Percentiles rank a stretch among this genome's conserved stretches.
Evolutionary conservation across 2,113 vertebrate genomes (phyloP).

Genomic region (Caretta caretta): DNA sequence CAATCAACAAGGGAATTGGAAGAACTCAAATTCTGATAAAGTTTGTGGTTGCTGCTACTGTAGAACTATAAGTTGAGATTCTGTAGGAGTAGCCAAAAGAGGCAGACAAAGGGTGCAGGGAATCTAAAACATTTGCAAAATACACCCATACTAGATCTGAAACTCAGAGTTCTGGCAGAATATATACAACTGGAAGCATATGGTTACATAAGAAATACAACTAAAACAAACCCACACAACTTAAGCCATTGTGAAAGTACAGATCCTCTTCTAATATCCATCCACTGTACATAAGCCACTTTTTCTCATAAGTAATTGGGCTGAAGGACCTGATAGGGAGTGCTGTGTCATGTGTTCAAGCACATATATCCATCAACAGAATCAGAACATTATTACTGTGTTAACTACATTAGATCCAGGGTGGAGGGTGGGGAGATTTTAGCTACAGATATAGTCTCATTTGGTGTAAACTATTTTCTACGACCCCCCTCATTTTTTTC

Average conservation of each 20-base stretch:
- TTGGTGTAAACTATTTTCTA: not conserved
- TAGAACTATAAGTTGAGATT: not conserved
- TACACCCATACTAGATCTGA: conserved; percentile 1
- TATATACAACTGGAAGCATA: not conserved
- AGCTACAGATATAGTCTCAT: conserved; percentile 57
- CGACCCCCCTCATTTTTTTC: not conserved
- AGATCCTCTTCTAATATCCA: not conserved
- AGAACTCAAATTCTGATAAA: conserved; percentile 14
- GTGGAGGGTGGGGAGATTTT: not conserved
- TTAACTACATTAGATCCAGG: conserved; percentile 3
- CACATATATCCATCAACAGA: not conserved
- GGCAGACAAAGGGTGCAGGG: not conserved
- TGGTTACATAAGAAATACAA: not conserved
- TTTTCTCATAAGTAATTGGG: not conserved
- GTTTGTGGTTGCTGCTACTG: not conserved
- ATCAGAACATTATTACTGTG: not conserved
- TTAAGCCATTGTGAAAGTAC: not conserved
- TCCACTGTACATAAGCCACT: not conserved
- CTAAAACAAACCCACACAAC: not conserved
- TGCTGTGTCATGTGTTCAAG: not conserved
- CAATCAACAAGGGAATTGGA: conserved; percentile 34
- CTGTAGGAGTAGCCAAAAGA: not conserved
- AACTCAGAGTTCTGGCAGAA: conserved; percentile 9
- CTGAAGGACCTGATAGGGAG: not conserved
- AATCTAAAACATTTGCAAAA: conserved; percentile 30